These are phyloP conservation scores for Subacronicta megacephala DNA, from an alignment of 2,888 invertebrate genomes.

Conservation along the genomic window DNA sequence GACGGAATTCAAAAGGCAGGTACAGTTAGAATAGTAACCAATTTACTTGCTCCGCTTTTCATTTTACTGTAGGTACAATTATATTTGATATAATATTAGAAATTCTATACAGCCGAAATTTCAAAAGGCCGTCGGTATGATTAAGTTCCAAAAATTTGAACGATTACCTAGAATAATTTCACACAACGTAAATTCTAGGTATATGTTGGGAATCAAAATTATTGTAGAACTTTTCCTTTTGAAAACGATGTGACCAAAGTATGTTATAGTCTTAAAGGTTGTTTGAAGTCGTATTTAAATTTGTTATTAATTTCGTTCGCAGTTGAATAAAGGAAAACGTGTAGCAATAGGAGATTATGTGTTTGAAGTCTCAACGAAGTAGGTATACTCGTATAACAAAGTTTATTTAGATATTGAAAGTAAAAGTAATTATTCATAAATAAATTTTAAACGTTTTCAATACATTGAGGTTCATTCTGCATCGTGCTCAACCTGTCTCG, in stretches of 20 bases:
- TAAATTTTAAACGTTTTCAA: no score
- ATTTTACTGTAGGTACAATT: conserved; percentile 4
- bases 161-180: conserved; percentile 1
- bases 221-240: not conserved
- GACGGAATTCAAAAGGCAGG: not conserved
- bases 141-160: not conserved
- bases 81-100: conserved; percentile 1
- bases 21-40: not conserved
- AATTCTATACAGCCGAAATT: conserved; percentile 10
- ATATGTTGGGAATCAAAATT: conserved; percentile 1
- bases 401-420: not conserved
- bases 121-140: not conserved
- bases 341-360: not conserved
- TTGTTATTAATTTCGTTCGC: not conserved
- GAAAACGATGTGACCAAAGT: not conserved
- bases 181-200: not conserved
- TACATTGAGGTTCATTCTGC: no score
- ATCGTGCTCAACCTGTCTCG: no score
- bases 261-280: not conserved
- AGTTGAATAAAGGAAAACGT: not conserved
- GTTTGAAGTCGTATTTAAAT: not conserved
- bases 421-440: conserved; percentile 5
- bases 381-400: no score
- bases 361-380: no score
- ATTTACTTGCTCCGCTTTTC: not conserved